A percentile compares a stretch with the other conserved stretches of the same genome.
Conservation (phyloP, 2,797 vertebrate genomes). For the Typhlichthys subterraneus region DNA sequence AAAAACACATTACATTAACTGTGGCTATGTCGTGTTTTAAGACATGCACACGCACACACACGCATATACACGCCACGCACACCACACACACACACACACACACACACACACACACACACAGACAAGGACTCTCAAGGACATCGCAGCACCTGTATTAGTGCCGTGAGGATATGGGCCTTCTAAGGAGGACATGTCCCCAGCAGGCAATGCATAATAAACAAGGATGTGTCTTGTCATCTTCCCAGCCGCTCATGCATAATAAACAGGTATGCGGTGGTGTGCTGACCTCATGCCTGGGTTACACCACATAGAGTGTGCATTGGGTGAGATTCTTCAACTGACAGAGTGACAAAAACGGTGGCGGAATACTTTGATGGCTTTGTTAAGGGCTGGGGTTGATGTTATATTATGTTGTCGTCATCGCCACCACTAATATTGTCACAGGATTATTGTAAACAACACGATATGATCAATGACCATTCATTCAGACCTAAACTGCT, state of each 20-base stretch:
- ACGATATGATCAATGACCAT: too few species aligned
- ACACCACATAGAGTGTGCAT: conserved; percentile 34
- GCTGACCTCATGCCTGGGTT: conserved; percentile 60
- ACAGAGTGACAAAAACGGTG: conserved; percentile 9
- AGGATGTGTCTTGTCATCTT: conserved; percentile 57
- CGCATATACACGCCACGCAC: neutral
- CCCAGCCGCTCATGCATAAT: conserved; percentile 70
- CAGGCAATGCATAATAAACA: conserved; percentile 22
- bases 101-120: conserved; percentile 17
- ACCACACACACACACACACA: conserved; percentile 32
- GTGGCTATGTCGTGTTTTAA: neutral
- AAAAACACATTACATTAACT: neutral
- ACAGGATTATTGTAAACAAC: too few species aligned
- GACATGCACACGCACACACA: neutral
- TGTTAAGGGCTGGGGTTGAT: too few species aligned
- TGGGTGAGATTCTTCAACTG: conserved; percentile 21
- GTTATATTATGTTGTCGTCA: too few species aligned
- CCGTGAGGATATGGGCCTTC: conserved; percentile 42
- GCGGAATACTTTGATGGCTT: conserved; percentile 4
- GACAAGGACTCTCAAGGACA: conserved; percentile 69
- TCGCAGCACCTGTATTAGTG: conserved; percentile 55
- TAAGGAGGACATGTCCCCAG: neutral
- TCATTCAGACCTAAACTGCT: too few species aligned
- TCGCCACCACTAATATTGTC: too few species aligned
- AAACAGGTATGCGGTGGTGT: conserved; percentile 60